phyloP scores from a whole-genome alignment of 53 echinoderm and acorn worm genomes.

The Apostichopus leukothele region DNA sequence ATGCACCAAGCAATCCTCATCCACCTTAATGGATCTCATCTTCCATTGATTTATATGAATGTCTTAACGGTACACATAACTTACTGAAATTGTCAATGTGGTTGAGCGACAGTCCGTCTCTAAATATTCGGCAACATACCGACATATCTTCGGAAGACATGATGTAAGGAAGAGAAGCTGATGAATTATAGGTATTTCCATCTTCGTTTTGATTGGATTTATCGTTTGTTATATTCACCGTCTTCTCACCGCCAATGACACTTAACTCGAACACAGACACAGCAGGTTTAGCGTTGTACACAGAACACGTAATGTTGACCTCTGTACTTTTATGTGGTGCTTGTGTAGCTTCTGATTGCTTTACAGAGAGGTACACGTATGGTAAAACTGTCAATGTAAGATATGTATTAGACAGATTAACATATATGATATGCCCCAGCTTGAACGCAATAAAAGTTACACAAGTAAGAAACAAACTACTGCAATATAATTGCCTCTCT shows the following conservation, averaged over 20 bases:
- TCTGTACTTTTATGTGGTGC: background rate
- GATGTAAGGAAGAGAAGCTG: background rate
- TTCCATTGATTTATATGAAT: no score
- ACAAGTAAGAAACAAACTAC: no score
- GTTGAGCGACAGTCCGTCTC: background rate
- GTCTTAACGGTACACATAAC: background rate
- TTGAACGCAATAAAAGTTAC: no score
- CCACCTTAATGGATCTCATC: no score
- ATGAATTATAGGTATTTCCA: background rate
- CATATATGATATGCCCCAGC: no score
- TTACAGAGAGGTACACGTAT: no score
- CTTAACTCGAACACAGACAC: background rate
- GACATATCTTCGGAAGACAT: background rate
- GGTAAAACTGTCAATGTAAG: no score
- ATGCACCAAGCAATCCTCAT: no score
- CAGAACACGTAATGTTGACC: background rate
- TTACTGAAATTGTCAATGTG: background rate
- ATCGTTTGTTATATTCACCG: background rate
- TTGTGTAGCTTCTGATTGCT: no score
- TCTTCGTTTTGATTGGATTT: background rate
- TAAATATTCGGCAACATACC: background rate
- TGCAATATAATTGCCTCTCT: no score
- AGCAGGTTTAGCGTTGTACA: background rate
- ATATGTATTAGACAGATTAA: no score
- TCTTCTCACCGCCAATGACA: background rate